These are phyloP conservation scores for Anser brachyrhynchus DNA, from an alignment of 2,113 vertebrate species.

Conservation along the genomic window DNA sequence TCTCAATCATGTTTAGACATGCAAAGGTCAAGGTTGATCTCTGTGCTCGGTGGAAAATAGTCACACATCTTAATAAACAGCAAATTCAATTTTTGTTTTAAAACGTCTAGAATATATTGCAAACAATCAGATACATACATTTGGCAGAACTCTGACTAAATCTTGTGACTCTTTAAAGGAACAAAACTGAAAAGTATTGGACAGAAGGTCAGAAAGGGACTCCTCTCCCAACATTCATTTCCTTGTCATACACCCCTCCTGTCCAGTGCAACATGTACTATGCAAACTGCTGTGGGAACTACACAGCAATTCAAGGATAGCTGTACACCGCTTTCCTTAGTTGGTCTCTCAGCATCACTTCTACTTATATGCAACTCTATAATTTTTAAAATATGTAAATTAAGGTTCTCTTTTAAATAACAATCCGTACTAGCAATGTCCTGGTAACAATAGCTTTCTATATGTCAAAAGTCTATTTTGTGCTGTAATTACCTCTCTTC, in stretches of 20 bases:
- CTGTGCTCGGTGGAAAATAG: background rate
- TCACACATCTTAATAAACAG: background rate
- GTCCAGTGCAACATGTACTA: background rate
- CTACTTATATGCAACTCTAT: slow-evolving; percentile 13
- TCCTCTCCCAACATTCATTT: background rate
- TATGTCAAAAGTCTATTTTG: slow-evolving; percentile 56
- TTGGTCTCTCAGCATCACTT: background rate
- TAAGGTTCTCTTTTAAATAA: slow-evolving; percentile 52
- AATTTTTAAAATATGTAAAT: slow-evolving; percentile 57
- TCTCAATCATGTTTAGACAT: slow-evolving; percentile 9
- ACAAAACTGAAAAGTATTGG: background rate
- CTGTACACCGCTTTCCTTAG: background rate
- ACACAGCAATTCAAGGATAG: background rate
- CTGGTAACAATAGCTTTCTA: slow-evolving; percentile 59
- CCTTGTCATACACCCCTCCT: background rate
- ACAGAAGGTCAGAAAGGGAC: background rate
- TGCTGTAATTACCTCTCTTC: slow-evolving; percentile 66
- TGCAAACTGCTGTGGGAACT: background rate
- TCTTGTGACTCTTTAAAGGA: background rate
- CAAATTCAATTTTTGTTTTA: background rate
- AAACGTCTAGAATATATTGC: background rate
- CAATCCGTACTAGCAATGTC: slow-evolving; percentile 29
- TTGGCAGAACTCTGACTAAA: background rate
- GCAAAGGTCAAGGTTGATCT: background rate
- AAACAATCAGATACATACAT: background rate